Evolutionary conservation across 2,888 invertebrate genomes (phyloP), one percentile per base, ranked within the genome.

Genomic region (Crioceris asparagi): DNA sequence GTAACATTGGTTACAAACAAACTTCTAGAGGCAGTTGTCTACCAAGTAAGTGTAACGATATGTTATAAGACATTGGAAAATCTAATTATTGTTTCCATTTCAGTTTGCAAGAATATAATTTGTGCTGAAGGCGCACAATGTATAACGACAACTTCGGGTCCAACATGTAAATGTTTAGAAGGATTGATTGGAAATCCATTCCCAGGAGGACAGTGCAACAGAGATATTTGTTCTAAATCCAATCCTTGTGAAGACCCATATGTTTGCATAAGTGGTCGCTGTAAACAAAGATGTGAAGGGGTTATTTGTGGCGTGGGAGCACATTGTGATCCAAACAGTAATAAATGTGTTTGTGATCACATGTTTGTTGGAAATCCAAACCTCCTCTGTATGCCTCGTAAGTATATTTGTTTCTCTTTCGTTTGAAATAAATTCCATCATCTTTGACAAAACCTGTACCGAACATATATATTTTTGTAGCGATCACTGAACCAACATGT

Each of bases 321-420:
- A 11, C 77, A 78, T 34, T 92, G 92, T 57, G 83, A 90, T 56
- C 76, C 76, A 51, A 69, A 72, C 35, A 79, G 77, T 18, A 88
- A 87, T 45, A 81, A 80, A 65, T 92, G 92, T 61, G 72, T 85
- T 31, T 92, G 92, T 56, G 79, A 88, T 59, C 79, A 83, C 10
- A 83, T 83, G 57, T 90, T 90, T 59, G 75, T 86, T 45, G 92
- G 92, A 53, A 87, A 91, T 61, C 88, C 91, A 1, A 84, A 88
- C 57, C 67, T 88, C 17, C 71, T 91, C 33, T 91, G 91, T 56
- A 87, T 90, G 80, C 90, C 91, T 57, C 88, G 84, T 85, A 75
- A 82, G 83, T 78, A 36, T 11, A 15, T 29, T 27, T 10, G 15
- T 6, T 27, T n/a, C 11, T 6, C 25, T n/a, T n/a, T n/a, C n/a